Conservation (phyloP, 2,797 vertebrate genomes). For the Semotilus atromaculatus region DNA sequence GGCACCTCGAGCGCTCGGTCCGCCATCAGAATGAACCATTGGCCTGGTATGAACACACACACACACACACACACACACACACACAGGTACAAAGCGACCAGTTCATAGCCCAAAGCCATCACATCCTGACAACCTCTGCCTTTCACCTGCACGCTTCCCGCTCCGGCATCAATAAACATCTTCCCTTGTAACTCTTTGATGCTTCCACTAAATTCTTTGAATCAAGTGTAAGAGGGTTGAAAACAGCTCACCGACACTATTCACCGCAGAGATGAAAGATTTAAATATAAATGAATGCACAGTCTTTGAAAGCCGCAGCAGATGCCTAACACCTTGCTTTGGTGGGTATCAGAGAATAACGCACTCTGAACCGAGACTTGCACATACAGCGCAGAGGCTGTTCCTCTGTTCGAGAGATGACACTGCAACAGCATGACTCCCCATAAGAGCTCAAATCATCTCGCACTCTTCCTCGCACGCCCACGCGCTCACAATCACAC, state of each 20-base stretch:
- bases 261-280: conserved; percentile 52
- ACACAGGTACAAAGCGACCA: background rate
- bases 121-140: background rate
- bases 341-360: conserved; percentile 38
- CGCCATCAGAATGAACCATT: background rate
- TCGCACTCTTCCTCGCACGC: conserved; percentile 2
- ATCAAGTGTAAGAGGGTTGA: conserved; percentile 15
- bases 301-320: conserved; percentile 52
- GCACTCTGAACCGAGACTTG: conserved; percentile 29
- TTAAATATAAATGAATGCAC: conserved; percentile 64
- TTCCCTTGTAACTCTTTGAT: background rate
- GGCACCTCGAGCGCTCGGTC: background rate
- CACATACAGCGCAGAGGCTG: conserved; percentile 14
- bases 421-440: conserved; percentile 7
- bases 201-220: background rate
- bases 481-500: conserved; percentile 14
- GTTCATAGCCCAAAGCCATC: background rate
- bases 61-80: background rate
- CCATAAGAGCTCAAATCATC: conserved; percentile 31
- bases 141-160: conserved; percentile 1
- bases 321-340: conserved; percentile 46
- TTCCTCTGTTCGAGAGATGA: conserved; percentile 7
- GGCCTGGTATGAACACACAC: conserved; percentile 7
- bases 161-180: conserved; percentile 16
- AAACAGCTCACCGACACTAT: conserved; percentile 1